Evolutionary conservation across 2,797 vertebrate genomes (phyloP).

Genomic region (Anas georgica): DNA sequence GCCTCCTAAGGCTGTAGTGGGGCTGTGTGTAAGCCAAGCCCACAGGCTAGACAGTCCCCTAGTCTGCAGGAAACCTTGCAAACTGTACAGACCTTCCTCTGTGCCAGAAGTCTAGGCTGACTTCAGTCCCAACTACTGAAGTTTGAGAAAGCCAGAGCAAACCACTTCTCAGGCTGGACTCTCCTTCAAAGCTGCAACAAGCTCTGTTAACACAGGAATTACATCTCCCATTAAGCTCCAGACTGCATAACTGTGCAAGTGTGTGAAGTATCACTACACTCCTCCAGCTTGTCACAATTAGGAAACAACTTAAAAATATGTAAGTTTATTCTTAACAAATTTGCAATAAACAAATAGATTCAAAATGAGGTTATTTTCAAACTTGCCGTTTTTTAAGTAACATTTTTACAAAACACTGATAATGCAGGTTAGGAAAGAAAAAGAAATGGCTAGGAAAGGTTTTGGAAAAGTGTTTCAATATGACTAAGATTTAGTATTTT

Average conservation of each 20-base stretch:
- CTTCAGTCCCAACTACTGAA: not conserved
- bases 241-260: not conserved
- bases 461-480: fast-evolving
- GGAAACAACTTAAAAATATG: not conserved
- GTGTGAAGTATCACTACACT: fast-evolving
- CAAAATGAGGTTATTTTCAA: not conserved
- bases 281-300: not conserved
- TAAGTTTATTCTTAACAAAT: not conserved
- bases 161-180: not conserved
- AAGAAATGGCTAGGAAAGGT: not conserved
- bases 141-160: constrained; percentile 22
- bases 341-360: not conserved
- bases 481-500: not conserved
- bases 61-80: constrained; percentile 46
- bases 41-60: constrained; percentile 53
- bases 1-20: not conserved
- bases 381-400: fast-evolving
- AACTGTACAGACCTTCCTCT: not conserved
- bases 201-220: constrained; percentile 2
- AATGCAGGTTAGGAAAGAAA: not conserved
- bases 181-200: not conserved
- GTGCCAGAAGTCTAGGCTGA: not conserved
- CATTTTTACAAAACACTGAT: not conserved
- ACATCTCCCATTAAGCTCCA: not conserved
- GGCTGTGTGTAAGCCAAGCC: constrained; percentile 39